Evolutionary conservation across 2,888 invertebrate species (phyloP).

Genomic region (Rhimphoctona megacephalus): DNA sequence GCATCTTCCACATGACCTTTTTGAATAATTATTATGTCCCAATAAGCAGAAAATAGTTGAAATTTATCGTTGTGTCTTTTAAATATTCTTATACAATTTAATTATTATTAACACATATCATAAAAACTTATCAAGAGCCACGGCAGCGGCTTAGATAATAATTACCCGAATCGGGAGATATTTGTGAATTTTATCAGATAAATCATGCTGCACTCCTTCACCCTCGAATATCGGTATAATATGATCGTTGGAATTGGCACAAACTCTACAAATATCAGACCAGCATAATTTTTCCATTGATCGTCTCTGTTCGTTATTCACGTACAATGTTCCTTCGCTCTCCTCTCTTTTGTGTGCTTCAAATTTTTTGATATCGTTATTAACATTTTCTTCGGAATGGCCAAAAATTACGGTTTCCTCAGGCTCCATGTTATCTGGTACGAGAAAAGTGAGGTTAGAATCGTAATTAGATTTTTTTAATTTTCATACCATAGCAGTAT

Average conservation of each 20-base stretch:
- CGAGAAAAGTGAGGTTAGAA: slow-evolving; percentile 1
- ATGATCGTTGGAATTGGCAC: slow-evolving; percentile 86
- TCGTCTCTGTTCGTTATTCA: background rate
- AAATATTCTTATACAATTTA: background rate
- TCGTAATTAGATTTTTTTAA: background rate
- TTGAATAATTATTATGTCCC: background rate
- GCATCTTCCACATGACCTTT: too few species aligned
- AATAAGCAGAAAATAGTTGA: background rate
- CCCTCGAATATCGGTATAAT: slow-evolving; percentile 88
- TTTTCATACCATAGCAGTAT: background rate
- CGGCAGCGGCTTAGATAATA: too few species aligned
- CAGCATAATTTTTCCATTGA: slow-evolving; percentile 49
- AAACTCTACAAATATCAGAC: slow-evolving; percentile 86
- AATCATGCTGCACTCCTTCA: slow-evolving; percentile 87
- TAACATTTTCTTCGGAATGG: background rate
- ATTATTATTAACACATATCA: background rate
- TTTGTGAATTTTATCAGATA: slow-evolving; percentile 88
- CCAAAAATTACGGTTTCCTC: slow-evolving; percentile 1
- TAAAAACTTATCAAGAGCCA: too few species aligned
- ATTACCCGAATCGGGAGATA: slow-evolving; percentile 88
- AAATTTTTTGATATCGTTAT: background rate
- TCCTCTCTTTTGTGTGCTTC: slow-evolving; percentile 5
- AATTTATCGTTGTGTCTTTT: too few species aligned
- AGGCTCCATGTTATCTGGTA: slow-evolving; percentile 28
- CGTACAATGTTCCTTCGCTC: background rate